A percentile compares a stretch with the other conserved stretches of the same genome.
Conservation (phyloP, 2,113 vertebrate species). For the Neolamprologus tretocephalus region DNA sequence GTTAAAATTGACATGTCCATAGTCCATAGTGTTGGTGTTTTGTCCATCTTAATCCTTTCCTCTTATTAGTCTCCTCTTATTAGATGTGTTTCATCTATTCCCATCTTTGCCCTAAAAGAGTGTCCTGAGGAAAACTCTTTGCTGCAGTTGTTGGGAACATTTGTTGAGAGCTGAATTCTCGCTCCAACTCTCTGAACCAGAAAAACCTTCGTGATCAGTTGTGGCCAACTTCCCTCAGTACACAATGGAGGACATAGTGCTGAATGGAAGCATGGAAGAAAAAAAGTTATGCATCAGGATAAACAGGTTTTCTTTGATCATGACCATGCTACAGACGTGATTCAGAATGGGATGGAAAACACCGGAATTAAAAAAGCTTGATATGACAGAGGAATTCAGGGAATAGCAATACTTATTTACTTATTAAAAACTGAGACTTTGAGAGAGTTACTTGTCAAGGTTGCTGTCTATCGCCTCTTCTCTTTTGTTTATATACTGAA, state of each 20-base stretch:
- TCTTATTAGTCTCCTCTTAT: not conserved
- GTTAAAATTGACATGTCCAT: not conserved
- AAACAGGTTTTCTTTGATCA: not conserved
- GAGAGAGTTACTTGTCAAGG: not conserved
- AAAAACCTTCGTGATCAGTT: not conserved
- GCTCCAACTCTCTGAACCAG: not conserved
- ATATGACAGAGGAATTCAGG: not conserved
- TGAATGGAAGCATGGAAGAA: not conserved
- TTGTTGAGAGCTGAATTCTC: not conserved
- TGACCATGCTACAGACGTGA: not conserved
- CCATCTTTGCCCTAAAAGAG: not conserved
- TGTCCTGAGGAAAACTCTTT: not conserved
- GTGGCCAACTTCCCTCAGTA: not conserved
- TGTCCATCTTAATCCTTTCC: not conserved
- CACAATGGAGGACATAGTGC: not conserved
- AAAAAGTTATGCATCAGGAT: not conserved
- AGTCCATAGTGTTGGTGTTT: not conserved
- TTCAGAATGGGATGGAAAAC: not conserved
- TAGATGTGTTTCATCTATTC: not conserved
- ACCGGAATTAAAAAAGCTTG: not conserved
- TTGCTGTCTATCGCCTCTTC: not conserved
- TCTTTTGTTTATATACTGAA: not conserved
- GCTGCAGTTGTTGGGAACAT: not conserved
- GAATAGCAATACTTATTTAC: not conserved
- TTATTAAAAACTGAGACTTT: not conserved